Conservation (phyloP, 1,140 invertebrate genomes). For the Polypedilum vanderplanki region DNA sequence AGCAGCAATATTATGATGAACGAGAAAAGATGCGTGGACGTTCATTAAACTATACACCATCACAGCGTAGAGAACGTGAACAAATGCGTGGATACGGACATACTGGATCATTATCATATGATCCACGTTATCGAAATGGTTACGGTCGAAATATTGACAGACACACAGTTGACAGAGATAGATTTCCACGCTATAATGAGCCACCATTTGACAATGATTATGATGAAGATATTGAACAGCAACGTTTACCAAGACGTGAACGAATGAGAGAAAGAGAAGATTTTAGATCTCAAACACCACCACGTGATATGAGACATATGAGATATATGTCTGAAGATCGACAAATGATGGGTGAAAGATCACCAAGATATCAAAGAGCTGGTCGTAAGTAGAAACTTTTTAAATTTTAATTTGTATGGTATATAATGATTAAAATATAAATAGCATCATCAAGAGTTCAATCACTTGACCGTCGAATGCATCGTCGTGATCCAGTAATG, state of each 20-base stretch:
- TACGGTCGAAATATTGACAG: slow-evolving; percentile 40
- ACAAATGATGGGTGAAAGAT: not conserved
- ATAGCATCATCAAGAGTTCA: slow-evolving; percentile 35
- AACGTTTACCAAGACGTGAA: not conserved
- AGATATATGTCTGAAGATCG: slow-evolving; percentile 16
- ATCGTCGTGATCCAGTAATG: slow-evolving; percentile 37
- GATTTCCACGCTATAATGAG: slow-evolving; percentile 29
- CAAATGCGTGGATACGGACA: not conserved
- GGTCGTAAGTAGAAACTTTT: not conserved
- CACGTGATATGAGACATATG: not conserved
- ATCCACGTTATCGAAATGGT: slow-evolving; percentile 37
- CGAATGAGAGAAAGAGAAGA: not conserved
- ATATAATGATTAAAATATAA: not conserved
- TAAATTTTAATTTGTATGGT: not conserved
- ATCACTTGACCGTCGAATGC: slow-evolving; percentile 41
- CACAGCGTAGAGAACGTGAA: not conserved
- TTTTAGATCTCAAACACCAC: not conserved
- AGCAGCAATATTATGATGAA: slow-evolving; percentile 13
- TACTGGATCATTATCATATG: not conserved
- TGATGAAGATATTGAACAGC: slow-evolving; percentile 16
- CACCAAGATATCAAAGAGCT: not conserved
- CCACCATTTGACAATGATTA: not conserved
- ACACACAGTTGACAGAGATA: slow-evolving; percentile 42
- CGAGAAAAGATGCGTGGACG: not conserved
- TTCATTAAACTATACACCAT: too few species aligned